phyloP scores from a whole-genome alignment of 2,888 invertebrate genomes.

The Salticus scenicus region DNA sequence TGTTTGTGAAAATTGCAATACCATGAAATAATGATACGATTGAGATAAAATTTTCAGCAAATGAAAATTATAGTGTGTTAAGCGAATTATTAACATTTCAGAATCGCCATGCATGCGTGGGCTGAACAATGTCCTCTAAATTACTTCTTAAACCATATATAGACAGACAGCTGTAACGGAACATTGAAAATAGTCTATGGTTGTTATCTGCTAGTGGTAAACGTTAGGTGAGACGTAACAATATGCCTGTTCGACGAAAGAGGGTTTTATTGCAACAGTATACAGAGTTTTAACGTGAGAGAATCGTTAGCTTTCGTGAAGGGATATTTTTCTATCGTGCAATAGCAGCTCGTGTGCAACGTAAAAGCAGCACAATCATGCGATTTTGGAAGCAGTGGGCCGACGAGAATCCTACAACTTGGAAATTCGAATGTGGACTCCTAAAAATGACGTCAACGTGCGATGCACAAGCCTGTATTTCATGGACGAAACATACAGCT shows the following conservation, averaged over 20 bases:
- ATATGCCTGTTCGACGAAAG: neutral
- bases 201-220: no score
- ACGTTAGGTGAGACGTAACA: neutral
- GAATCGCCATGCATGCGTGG: neutral
- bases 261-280: neutral
- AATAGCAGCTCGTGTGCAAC: neutral
- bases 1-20: neutral
- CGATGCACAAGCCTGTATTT: no score
- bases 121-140: no score
- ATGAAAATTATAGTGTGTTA: neutral
- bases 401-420: no score
- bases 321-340: neutral
- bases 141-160: no score
- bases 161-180: no score
- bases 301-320: constrained; percentile 9
- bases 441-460: no score
- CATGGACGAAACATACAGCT: no score
- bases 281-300: neutral
- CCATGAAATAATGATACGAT: neutral
- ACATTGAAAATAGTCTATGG: no score
- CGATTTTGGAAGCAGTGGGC: no score
- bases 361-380: no score
- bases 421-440: no score
- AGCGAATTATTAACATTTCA: neutral
- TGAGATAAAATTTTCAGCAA: neutral